phyloP scores from a whole-genome alignment of 2,797 vertebrate species.

The Pogonophryne albipinna region DNA sequence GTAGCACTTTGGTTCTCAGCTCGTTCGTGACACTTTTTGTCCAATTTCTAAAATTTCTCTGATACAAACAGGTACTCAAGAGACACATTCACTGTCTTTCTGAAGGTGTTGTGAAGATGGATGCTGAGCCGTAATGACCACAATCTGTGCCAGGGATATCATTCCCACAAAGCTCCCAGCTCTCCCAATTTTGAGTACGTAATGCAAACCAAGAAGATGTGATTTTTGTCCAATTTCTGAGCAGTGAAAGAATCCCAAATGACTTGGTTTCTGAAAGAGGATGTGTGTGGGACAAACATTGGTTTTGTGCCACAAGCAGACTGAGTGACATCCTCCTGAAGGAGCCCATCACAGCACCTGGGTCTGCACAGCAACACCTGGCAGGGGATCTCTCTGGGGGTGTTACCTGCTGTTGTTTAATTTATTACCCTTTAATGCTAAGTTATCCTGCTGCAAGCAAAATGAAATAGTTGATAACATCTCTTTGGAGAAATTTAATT shows the following conservation, averaged over 20 bases:
- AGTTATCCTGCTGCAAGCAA: slow-evolving; percentile 12
- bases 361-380: slow-evolving; percentile 13
- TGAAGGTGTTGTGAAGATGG: not conserved
- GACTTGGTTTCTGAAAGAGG: not conserved
- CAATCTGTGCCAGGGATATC: slow-evolving; percentile 2
- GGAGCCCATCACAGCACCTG: slow-evolving; percentile 20
- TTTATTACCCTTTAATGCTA: not conserved
- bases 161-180: not conserved
- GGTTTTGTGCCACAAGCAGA: not conserved
- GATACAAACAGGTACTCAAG: not conserved
- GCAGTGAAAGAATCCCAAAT: not conserved
- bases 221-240: slow-evolving; percentile 22
- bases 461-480: not conserved
- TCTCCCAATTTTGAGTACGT: not conserved
- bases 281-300: not conserved
- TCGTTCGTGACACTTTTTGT: not conserved
- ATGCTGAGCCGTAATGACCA: slow-evolving; percentile 8
- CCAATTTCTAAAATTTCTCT: slow-evolving; percentile 5
- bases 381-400: not conserved
- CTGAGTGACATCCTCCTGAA: not conserved
- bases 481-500: not conserved
- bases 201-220: not conserved
- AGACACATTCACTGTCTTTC: not conserved
- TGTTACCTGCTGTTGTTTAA: slow-evolving; percentile 15
- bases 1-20: no score